These are phyloP conservation scores for Mobula hypostoma DNA, from an alignment of 2,113 vertebrate species.

Conservation along the genomic window DNA sequence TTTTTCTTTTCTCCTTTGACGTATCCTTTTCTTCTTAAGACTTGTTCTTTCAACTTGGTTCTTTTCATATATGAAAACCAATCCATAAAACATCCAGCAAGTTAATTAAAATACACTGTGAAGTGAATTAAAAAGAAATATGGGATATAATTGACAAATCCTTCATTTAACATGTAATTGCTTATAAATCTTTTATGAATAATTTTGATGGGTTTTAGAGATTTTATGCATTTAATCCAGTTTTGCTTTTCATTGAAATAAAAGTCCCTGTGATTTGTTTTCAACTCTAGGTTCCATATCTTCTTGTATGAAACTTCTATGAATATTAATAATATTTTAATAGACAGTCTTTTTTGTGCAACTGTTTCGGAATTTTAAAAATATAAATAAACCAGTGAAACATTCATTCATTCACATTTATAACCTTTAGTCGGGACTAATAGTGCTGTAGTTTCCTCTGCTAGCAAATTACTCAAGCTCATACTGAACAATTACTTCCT, in stretches of 20 bases:
- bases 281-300: neutral
- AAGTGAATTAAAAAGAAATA: slow-evolving; percentile 37
- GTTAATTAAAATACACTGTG: slow-evolving; percentile 37
- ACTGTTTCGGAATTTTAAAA: neutral
- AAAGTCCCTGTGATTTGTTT: slow-evolving; percentile 34
- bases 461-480: neutral
- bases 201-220: slow-evolving; percentile 33
- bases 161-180: slow-evolving; percentile 38
- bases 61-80: neutral
- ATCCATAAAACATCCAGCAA: slow-evolving; percentile 27
- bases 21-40: neutral
- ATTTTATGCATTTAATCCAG: slow-evolving; percentile 37
- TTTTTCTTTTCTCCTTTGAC: neutral
- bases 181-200: slow-evolving; percentile 38
- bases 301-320: slow-evolving; percentile 30
- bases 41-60: slow-evolving; percentile 30
- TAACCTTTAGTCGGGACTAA: neutral
- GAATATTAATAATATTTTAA: slow-evolving; percentile 37
- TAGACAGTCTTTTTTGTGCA: slow-evolving; percentile 23
- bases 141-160: slow-evolving; percentile 30
- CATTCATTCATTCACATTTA: neutral
- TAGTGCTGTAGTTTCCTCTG: neutral
- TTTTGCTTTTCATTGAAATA: slow-evolving; percentile 36
- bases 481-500: neutral
- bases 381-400: slow-evolving; percentile 32